A percentile compares a stretch with the other conserved stretches of the same genome.
phyloP scores from a whole-genome alignment of 2,888 invertebrate species.

The Sarcophaga caerulescens region DNA sequence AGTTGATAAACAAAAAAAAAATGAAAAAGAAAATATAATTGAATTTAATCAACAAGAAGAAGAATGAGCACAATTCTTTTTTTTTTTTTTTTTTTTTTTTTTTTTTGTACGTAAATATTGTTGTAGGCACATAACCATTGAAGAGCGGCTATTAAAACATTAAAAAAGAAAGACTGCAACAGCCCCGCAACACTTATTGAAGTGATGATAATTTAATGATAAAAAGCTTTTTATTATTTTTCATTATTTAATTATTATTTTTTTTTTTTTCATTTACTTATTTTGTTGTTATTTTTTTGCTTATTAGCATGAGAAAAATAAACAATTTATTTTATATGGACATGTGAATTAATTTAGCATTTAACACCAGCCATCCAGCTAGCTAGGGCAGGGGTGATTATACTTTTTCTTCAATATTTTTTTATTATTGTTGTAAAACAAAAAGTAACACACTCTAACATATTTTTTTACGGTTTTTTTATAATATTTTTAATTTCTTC shows the following conservation, averaged over 20 bases:
- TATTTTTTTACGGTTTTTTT: neutral
- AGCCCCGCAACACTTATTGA: constrained; percentile 9
- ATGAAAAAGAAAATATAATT: neutral
- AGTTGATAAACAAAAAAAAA: constrained; percentile 4
- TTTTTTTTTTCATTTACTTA: too few relatives aligned
- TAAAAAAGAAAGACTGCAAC: neutral
- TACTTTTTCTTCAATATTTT: neutral
- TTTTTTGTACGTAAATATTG: neutral
- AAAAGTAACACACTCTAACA: neutral
- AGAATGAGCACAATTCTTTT: neutral
- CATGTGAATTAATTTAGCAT: constrained; percentile 28
- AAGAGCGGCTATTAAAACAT: neutral
- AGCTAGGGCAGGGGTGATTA: neutral
- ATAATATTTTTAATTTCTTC: neutral
- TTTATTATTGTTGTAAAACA: neutral
- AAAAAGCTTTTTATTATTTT: constrained; percentile 15
- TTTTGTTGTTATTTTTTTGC: neutral
- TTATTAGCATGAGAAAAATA: neutral
- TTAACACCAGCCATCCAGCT: neutral
- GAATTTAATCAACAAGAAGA: neutral
- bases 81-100: neutral
- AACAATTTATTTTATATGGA: constrained; percentile 1
- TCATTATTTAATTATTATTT: neutral
- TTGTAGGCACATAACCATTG: constrained; percentile 6
- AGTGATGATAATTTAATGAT: constrained; percentile 30